A percentile compares a stretch with the other conserved stretches of the same genome.
phyloP scores from a whole-genome alignment of 2,888 invertebrate genomes.

The Tetranychus piercei region DNA sequence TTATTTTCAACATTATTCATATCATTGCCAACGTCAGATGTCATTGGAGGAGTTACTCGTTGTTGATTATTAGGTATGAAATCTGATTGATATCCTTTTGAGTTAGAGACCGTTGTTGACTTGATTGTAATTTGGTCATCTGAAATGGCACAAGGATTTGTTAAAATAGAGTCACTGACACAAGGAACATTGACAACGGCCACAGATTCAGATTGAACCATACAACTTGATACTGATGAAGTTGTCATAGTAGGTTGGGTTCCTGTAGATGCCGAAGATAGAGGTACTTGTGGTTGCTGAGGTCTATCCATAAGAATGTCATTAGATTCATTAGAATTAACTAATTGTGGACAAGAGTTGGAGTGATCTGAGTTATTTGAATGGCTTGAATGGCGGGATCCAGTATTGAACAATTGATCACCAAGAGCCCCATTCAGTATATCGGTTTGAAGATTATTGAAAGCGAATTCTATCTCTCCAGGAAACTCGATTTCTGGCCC shows the following conservation, averaged over 20 bases:
- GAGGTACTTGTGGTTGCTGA: neutral
- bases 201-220: neutral
- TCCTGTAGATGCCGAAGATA: neutral
- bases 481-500: too few species aligned
- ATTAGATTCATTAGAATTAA: constrained; percentile 3
- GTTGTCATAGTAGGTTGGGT: neutral
- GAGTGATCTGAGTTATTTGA: neutral
- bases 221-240: neutral
- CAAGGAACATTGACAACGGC: neutral
- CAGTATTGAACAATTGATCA: neutral
- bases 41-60: neutral
- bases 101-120: neutral
- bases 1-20: constrained; percentile 7
- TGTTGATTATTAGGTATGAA: neutral
- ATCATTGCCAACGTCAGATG: constrained; percentile 1
- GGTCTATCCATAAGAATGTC: neutral
- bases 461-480: neutral
- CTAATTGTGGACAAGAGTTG: neutral
- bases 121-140: neutral
- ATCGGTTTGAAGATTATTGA: neutral
- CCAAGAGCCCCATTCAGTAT: neutral
- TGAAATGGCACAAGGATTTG: neutral
- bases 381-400: neutral
- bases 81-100: neutral
- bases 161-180: neutral